Percentiles rank a stretch among this genome's conserved stretches.
phyloP scores from a whole-genome alignment of 1,140 invertebrate genomes.

The Lordiphosa stackelbergi region DNA sequence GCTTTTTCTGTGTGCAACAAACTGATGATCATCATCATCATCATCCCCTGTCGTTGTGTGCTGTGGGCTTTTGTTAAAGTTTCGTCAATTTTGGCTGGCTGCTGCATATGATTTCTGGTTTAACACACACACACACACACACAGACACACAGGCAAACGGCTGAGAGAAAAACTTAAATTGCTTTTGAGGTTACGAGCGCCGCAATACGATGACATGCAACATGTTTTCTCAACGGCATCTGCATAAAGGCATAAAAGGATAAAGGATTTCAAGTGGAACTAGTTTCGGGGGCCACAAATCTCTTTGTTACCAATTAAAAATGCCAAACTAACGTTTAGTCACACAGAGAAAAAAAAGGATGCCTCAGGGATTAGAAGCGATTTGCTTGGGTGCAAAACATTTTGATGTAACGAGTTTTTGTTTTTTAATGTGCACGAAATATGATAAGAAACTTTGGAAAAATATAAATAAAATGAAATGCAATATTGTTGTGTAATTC shows the following conservation, averaged over 20 bases:
- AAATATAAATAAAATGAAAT: no score
- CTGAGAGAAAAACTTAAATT: constrained; percentile 22
- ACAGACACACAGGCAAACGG: no score
- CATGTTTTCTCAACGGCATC: constrained; percentile 5
- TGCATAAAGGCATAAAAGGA: background rate
- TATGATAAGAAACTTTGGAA: no score
- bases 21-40: constrained; percentile 24
- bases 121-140: constrained; percentile 47
- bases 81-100: constrained; percentile 10
- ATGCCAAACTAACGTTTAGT: no score
- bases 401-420: no score
- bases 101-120: constrained; percentile 31
- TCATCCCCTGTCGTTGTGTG: constrained; percentile 12
- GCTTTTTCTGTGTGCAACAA: constrained; percentile 11
- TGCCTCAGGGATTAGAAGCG: no score
- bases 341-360: no score
- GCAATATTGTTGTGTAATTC: no score
- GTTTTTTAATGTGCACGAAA: no score
- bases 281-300: background rate
- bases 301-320: no score
- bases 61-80: constrained; percentile 34
- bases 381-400: no score
- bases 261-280: constrained; percentile 1
- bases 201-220: constrained; percentile 1
- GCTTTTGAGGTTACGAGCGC: constrained; percentile 12